These are phyloP conservation scores for Podarcis raffonei DNA, from an alignment of 2,113 vertebrate genomes.

Conservation along the genomic window DNA sequence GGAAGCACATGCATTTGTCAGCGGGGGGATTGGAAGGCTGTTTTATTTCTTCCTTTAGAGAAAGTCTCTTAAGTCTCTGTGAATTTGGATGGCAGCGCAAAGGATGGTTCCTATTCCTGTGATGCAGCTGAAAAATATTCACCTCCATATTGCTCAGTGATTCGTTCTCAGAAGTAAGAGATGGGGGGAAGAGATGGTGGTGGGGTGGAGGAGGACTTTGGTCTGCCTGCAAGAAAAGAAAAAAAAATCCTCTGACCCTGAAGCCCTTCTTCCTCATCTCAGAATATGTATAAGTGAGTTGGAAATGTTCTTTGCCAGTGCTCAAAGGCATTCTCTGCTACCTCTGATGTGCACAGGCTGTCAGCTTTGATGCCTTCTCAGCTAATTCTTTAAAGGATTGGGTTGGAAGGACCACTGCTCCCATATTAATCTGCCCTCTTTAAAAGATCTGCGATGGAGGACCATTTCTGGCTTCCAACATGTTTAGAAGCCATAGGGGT, in stretches of 20 bases:
- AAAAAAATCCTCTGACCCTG: too few relatives aligned
- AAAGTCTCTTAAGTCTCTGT: background rate
- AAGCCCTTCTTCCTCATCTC: background rate
- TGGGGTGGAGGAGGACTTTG: background rate
- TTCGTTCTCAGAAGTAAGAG: background rate
- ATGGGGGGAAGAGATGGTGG: background rate
- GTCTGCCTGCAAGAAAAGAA: background rate
- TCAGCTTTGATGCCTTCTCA: background rate
- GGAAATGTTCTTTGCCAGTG: background rate
- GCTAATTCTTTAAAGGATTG: background rate
- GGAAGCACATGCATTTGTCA: background rate
- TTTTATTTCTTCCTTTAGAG: background rate
- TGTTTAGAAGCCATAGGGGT: too few relatives aligned
- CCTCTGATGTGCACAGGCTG: background rate
- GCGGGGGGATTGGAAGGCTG: background rate
- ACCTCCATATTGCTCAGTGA: background rate
- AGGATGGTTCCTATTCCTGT: too few relatives aligned
- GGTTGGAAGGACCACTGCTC: background rate
- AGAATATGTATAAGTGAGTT: background rate
- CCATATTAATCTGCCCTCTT: background rate
- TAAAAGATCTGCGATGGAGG: background rate
- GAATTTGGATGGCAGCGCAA: background rate
- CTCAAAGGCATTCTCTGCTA: background rate
- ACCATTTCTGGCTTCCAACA: too few relatives aligned
- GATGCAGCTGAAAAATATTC: background rate